These are phyloP conservation scores for Dicranocentrus wangi DNA, from an alignment of 2,888 invertebrate species.

Conservation along the genomic window DNA sequence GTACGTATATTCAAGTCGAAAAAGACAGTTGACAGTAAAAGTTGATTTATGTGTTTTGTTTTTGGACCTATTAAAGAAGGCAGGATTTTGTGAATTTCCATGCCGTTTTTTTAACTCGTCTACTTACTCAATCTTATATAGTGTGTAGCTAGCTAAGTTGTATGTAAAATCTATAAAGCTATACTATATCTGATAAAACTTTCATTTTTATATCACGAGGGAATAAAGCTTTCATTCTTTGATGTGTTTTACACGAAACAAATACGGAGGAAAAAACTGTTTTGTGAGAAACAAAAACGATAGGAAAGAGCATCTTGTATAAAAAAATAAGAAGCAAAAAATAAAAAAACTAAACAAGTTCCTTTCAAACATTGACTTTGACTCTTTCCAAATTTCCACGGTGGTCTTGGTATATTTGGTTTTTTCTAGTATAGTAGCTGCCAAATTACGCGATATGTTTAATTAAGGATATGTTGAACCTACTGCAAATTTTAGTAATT, in stretches of 20 bases:
- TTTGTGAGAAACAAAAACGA: not conserved
- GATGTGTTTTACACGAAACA: slow-evolving; percentile 1
- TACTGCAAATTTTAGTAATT: slow-evolving; percentile 1
- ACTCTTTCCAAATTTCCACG: not conserved
- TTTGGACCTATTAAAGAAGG: slow-evolving; percentile 19
- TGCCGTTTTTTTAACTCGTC: not conserved
- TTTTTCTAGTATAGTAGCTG: not conserved
- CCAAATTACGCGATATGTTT: slow-evolving; percentile 21
- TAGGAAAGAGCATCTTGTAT: not conserved
- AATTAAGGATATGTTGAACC: slow-evolving; percentile 8
- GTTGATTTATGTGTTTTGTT: not conserved
- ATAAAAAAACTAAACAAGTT: not conserved
- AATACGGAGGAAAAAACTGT: no score
- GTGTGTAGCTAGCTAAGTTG: not conserved
- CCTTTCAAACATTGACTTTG: not conserved
- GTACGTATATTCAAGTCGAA: no score
- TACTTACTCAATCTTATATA: not conserved
- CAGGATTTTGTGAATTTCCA: slow-evolving; percentile 17
- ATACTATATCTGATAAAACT: not conserved
- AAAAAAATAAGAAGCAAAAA: no score
- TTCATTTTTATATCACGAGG: slow-evolving; percentile 7
- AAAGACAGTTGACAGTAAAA: no score
- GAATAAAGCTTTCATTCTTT: slow-evolving; percentile 21
- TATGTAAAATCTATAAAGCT: no score
- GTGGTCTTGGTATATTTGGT: not conserved